Evolutionary conservation across 1,140 invertebrate genomes (phyloP), one percentile per base, ranked within the genome.

Genomic region (Apis dorsata): DNA sequence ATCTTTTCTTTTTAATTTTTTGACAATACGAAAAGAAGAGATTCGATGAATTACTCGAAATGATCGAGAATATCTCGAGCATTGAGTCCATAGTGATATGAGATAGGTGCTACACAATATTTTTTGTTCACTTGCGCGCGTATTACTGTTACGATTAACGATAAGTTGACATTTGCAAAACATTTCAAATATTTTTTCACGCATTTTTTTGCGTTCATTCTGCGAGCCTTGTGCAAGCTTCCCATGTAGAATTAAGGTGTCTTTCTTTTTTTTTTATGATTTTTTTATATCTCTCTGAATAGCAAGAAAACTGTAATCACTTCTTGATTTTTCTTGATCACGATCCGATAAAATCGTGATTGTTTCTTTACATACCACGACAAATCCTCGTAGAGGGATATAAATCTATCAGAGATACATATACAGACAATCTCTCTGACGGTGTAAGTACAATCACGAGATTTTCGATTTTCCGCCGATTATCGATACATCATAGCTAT

Each of bases 51-150:
- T 62, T 2, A 51, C 55, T 81, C 60, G 59, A 59, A 13, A n/a
- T 21, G 19, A 68, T 68, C 28, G 19, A 5, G 11, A 15, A 65
- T 65, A 65, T 21, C 19, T 68, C 34, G 21, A 65, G 72, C 21
- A 12, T 63, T 51, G 34, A 65, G 57, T 57, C 60, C 63, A 86
- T 83, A 87, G 85, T 88, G 88, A 91, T 91, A 90, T 83, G 81
- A 90, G 74, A 89, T 74, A 91, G 91, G 91, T 92, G 91, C 91
- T 92, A 91, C 79, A 81, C 84, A 86, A 88, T 82, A 72, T 81
- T 53, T 87, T 19, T 80, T 68, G 49, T 69, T 24, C 10, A 53
- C 28, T 44, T 73, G 24, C 53, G 63, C 63, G 83, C 72, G 62
- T 68, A 49, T 89, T 86, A 86, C 60, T 87, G 68, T 83, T 75